Base-by-base conservation (phyloP, 2,888 invertebrate genomes). In the Coecobrya sp. region DNA sequence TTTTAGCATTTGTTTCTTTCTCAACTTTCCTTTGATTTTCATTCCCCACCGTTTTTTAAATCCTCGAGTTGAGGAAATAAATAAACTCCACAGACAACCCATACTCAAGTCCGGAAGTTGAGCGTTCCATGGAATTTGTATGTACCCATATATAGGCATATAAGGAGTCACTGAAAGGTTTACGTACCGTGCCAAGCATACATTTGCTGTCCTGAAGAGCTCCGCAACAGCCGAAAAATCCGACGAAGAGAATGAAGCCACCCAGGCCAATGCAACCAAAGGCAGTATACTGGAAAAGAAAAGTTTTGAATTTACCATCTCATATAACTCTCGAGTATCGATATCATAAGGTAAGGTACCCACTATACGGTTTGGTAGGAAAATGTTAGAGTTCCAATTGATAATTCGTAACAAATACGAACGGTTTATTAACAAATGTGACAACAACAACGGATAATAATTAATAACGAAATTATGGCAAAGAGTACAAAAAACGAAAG, bases 191-290 rank as follows among this genome's bases (percentile, higher is more conserved):
- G 92, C 96, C 96, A 45, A 96, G 95, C 95, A 96, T 95, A 94
- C 96, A 96, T 93, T 96, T 96, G 95, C 96, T 96, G 93, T 96
- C 96, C 91, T 96, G 96, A 73, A 96, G 95, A 36, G 96, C 96
- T 0, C 96, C 97, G 93, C 96, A 96, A 94, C 97, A 97, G 22
- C 97, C 97, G 94, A 96, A 96, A 95, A 97, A 96, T 49, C 96
- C 96, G n/a, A 96, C 96, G 49, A 96, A 95, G 93, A 97, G 95
- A 62, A 96, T 96, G 91, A 96, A 96, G 49, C 96, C 95, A 27
- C 97, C 97, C 52, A 94, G 90, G 19, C 96, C 96, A 65, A 97
- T 96, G 86, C 96, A 95, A 89, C 96, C 96, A 95, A 96, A 96
- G 52, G 96, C 96, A 90, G 96, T 95, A 94, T 96, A 95, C 94